These are phyloP conservation scores for Hippoglossus stenolepis DNA, from an alignment of 2,113 vertebrate species.

Conservation along the genomic window DNA sequence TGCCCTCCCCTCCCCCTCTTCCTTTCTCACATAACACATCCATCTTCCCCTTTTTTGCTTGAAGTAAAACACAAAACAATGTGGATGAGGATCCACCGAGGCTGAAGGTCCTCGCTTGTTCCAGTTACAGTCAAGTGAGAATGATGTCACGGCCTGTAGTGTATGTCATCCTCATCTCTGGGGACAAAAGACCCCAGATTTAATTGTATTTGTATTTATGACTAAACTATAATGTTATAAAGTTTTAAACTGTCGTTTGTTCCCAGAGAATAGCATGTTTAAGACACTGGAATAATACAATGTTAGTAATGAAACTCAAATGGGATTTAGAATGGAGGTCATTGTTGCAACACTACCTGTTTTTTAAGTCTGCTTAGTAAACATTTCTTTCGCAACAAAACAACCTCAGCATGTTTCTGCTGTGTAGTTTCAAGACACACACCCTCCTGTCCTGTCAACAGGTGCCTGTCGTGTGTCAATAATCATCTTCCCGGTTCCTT, in stretches of 20 bases:
- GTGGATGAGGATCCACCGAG: slow-evolving; percentile 30
- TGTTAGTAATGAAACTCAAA: slow-evolving; percentile 20
- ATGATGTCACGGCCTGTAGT: slow-evolving; percentile 54
- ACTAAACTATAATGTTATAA: no score
- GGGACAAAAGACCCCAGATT: no score
- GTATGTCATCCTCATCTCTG: slow-evolving; percentile 20
- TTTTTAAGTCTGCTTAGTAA: slow-evolving; percentile 30
- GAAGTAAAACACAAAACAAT: slow-evolving; percentile 18
- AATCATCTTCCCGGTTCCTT: slow-evolving; percentile 34
- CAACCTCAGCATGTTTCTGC: slow-evolving; percentile 9
- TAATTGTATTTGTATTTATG: no score
- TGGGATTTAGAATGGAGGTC: neutral
- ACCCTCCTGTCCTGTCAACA: slow-evolving; percentile 23
- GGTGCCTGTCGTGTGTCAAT: slow-evolving; percentile 27
- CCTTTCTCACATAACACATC: slow-evolving; percentile 52
- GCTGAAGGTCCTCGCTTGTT: slow-evolving; percentile 35
- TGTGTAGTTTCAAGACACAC: slow-evolving; percentile 40
- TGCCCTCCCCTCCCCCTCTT: slow-evolving; percentile 36
- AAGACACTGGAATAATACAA: neutral
- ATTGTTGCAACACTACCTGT: slow-evolving; percentile 8
- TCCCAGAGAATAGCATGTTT: neutral
- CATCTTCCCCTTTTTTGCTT: slow-evolving; percentile 15
- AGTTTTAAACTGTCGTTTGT: no score
- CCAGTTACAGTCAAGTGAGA: slow-evolving; percentile 47
- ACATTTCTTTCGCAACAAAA: slow-evolving; percentile 66